Evolutionary conservation across 2,888 invertebrate species (phyloP).

Genomic region (Phanerotoma sp.): DNA sequence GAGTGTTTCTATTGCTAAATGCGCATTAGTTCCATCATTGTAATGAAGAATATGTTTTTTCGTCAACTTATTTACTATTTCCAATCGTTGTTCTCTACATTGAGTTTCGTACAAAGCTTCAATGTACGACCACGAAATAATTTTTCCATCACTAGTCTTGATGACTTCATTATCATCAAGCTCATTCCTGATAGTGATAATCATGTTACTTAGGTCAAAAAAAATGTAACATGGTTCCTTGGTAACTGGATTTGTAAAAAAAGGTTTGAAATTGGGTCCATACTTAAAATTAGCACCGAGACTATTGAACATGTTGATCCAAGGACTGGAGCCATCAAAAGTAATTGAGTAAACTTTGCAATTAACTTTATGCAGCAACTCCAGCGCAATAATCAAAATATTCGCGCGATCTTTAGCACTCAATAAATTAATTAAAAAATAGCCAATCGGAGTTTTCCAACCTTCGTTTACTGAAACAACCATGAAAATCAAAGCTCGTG

Average conservation of each 20-base stretch:
- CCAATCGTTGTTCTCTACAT: background rate
- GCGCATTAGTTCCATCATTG: slow-evolving; percentile 30
- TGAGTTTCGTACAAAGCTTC: slow-evolving; percentile 15
- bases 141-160: slow-evolving; percentile 1
- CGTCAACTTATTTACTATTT: background rate
- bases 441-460: slow-evolving; percentile 30
- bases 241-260: slow-evolving; percentile 34
- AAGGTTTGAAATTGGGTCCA: slow-evolving; percentile 23
- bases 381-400: slow-evolving; percentile 18
- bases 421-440: slow-evolving; percentile 29
- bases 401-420: slow-evolving; percentile 18
- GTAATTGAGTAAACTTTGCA: slow-evolving; percentile 22
- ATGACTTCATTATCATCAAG: slow-evolving; percentile 3
- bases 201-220: too few species aligned
- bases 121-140: slow-evolving; percentile 22
- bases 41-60: slow-evolving; percentile 2
- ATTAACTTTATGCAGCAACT: slow-evolving; percentile 14
- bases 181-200: too few species aligned
- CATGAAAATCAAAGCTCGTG: slow-evolving; percentile 31
- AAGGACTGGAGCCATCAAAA: slow-evolving; percentile 24
- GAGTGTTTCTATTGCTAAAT: slow-evolving; percentile 25
- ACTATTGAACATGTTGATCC: slow-evolving; percentile 19
- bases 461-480: slow-evolving; percentile 27
- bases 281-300: slow-evolving; percentile 24
- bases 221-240: too few species aligned